Evolutionary conservation across 2,888 invertebrate genomes (phyloP).

Genomic region (Glaucopsyche alexis): DNA sequence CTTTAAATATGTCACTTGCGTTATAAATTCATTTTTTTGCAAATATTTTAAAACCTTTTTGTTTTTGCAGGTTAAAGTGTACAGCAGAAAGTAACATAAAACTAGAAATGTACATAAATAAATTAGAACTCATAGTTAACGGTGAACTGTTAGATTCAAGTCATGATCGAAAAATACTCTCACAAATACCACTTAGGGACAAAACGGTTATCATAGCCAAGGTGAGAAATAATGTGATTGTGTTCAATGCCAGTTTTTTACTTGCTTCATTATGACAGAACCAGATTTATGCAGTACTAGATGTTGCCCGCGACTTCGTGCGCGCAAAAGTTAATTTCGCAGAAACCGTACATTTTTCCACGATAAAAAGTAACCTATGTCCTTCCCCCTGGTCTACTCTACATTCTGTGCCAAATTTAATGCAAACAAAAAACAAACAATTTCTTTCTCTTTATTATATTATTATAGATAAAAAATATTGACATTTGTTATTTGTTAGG

Average conservation of each 20-base stretch:
- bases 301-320: too few species aligned
- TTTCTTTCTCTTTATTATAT: too few species aligned
- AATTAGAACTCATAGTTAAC: constrained; percentile 94
- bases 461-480: background rate
- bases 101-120: constrained; percentile 94
- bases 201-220: constrained; percentile 87
- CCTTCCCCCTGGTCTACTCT: too few species aligned
- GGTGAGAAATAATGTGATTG: constrained; percentile 46
- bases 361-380: too few species aligned
- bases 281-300: too few species aligned
- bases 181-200: constrained; percentile 91
- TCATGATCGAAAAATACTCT: constrained; percentile 92
- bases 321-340: too few species aligned
- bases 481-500: constrained; percentile 45
- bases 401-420: too few species aligned
- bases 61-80: constrained; percentile 68
- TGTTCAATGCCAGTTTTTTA: background rate
- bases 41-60: constrained; percentile 28
- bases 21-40: constrained; percentile 14
- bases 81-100: constrained; percentile 84
- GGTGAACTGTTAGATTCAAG: constrained; percentile 92
- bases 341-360: too few species aligned
- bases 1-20: background rate
- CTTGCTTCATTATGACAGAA: background rate
- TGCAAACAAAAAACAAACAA: too few species aligned